These are phyloP conservation scores for Nysson spinosus DNA, from an alignment of 2,888 invertebrate genomes.

Conservation along the genomic window DNA sequence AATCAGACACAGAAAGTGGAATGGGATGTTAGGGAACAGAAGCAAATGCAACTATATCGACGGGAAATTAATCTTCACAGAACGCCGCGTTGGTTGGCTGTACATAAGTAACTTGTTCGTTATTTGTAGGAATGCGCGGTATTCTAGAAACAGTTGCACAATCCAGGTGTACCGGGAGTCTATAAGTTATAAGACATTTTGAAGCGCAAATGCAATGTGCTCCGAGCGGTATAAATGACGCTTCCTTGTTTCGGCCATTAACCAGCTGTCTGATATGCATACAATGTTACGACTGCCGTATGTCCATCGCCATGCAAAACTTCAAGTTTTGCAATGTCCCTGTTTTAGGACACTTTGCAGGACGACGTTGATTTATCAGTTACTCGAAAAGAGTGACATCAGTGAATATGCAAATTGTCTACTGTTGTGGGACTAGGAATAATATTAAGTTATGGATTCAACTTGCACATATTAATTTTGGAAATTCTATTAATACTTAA, in stretches of 20 bases:
- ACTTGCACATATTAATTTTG: no score
- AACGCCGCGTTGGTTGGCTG: no score
- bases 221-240: slow-evolving; percentile 51
- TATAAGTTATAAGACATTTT: slow-evolving; percentile 44
- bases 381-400: slow-evolving; percentile 15
- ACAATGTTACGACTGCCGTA: slow-evolving; percentile 70
- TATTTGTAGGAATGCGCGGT: no score
- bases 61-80: no score
- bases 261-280: slow-evolving; percentile 74
- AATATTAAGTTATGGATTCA: no score
- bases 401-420: no score
- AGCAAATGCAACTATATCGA: no score
- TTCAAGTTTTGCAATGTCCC: slow-evolving; percentile 31
- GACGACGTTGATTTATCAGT: slow-evolving; percentile 38
- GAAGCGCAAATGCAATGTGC: slow-evolving; percentile 45
- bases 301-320: slow-evolving; percentile 54
- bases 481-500: no score
- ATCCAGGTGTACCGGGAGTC: slow-evolving; percentile 56
- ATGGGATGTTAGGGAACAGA: no score
- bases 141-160: slow-evolving; percentile 22
- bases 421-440: no score
- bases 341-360: slow-evolving; percentile 37
- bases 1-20: no score
- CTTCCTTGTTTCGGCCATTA: slow-evolving; percentile 60
- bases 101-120: no score